phyloP scores from a whole-genome alignment of 2,888 invertebrate genomes.

The Zaprionus lineosus region DNA sequence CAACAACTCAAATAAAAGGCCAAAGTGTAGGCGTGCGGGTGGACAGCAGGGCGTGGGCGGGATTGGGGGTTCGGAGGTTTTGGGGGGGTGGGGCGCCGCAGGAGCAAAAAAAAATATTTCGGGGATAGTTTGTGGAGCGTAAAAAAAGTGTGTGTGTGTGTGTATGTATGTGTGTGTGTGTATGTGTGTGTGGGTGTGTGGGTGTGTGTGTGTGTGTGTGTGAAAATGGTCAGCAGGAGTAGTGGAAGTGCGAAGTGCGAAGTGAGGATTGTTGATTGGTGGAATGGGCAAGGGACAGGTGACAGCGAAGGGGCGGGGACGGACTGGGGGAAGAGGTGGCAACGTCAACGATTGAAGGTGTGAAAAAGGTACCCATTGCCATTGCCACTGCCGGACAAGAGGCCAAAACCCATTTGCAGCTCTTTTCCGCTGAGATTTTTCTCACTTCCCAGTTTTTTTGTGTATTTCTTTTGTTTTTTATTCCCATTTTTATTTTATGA shows the following conservation, averaged over 20 bases:
- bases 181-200: too few species aligned
- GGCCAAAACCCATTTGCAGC: conserved; percentile 51
- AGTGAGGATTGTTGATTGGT: too few species aligned
- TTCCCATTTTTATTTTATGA: conserved; percentile 51
- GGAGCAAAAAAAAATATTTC: conserved; percentile 19
- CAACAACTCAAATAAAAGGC: conserved; percentile 69
- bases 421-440: conserved; percentile 58
- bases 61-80: neutral
- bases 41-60: neutral
- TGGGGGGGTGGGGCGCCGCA: conserved; percentile 26
- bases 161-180: neutral
- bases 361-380: conserved; percentile 58
- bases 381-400: conserved; percentile 53
- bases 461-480: conserved; percentile 2
- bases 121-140: conserved; percentile 53
- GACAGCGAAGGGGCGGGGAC: too few species aligned
- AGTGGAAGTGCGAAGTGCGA: too few species aligned
- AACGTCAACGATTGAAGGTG: too few species aligned
- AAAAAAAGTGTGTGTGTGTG: conserved; percentile 8
- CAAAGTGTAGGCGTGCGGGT: conserved; percentile 7
- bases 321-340: too few species aligned
- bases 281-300: too few species aligned
- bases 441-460: neutral
- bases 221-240: too few species aligned
- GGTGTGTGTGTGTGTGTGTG: neutral